Base-by-base conservation (phyloP, 2,888 invertebrate species). In the Bellardia pandia region DNA sequence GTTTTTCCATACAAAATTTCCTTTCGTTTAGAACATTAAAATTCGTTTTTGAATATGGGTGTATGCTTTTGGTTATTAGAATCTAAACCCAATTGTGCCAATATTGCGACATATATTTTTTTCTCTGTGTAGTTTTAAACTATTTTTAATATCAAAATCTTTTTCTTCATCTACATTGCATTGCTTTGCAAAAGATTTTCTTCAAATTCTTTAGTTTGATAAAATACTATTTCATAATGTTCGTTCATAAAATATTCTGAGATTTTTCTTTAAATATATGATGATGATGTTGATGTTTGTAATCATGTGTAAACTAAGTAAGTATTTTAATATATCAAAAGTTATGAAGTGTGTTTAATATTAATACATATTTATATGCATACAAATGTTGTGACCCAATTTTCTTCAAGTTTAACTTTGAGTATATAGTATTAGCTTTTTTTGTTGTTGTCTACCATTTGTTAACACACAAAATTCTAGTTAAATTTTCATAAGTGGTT, bases 341-440 rank as follows among this genome's bases (percentile, higher is more conserved):
- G 4, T 74, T 74, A 33, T 76, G 33, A 74, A 75, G 9, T 30
- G 33, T 62, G 51, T 66, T 62, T 33, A 58, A 23, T 45, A 68
- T 37, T 30, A 37, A 45, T 58, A 62, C 37, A 14, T 11, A 16
- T 16, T n/a, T n/a, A 37, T 11, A 6, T 23, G 23, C 2, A 42
- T 76, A 42, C 51, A 68, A 51, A 69, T 62, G 30, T 62, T 60
- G 23, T 76, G 76, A 82, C 82, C 76, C n/a, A 60, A 69, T 69
- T 79, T 45, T 74, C 48, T 42, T 81, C 37, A 40, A 68, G 81
- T 81, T 81, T 42, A 69, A 23, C 23, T 75, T 77, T 66, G 2
- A 37, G 16, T 45, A 58, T 45, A 7, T 7, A 2, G 13, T 56
- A 16, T 48, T n/a, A 16, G 6, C 2, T 16, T 14, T 1, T n/a